Conservation (phyloP, 2,888 invertebrate genomes). For the Drosophila greeni region DNA sequence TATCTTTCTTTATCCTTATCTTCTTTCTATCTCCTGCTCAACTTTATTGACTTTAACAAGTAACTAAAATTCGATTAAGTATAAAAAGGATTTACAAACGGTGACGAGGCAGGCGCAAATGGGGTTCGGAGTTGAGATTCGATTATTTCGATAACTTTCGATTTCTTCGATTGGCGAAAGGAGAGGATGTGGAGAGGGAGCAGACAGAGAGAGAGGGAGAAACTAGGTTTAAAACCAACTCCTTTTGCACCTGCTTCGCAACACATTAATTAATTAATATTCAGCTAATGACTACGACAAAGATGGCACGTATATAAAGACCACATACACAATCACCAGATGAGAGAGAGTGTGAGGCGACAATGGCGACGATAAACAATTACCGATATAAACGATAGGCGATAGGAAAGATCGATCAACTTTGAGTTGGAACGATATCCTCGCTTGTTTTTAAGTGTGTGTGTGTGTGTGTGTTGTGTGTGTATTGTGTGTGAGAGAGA, state of each 20-base stretch:
- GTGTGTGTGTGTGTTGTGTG: constrained; percentile 26
- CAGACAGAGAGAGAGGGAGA: background rate
- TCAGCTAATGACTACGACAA: constrained; percentile 74
- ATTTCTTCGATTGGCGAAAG: constrained; percentile 12
- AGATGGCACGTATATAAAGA: constrained; percentile 77
- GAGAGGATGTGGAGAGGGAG: background rate
- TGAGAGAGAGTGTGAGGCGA: constrained; percentile 74
- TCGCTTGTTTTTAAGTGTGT: constrained; percentile 11
- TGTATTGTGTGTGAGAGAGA: constrained; percentile 30
- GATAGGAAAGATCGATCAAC: constrained; percentile 49
- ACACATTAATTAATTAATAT: constrained; percentile 47
- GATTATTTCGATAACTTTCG: constrained; percentile 22
- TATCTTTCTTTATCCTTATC: constrained; percentile 3
- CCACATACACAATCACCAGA: constrained; percentile 76
- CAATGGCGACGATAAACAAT: constrained; percentile 64
- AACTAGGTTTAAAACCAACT: background rate
- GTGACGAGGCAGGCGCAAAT: constrained; percentile 55
- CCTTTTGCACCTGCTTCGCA: constrained; percentile 47
- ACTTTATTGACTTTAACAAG: constrained; percentile 50
- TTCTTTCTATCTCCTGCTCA: constrained; percentile 7
- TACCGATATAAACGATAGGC: constrained; percentile 34
- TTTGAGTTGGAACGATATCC: constrained; percentile 51
- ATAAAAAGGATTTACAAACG: constrained; percentile 51
- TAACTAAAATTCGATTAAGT: constrained; percentile 66
- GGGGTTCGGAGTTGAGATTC: constrained; percentile 26